Conservation (phyloP, 2,797 vertebrate species). For the Lacerta bilineata region DNA sequence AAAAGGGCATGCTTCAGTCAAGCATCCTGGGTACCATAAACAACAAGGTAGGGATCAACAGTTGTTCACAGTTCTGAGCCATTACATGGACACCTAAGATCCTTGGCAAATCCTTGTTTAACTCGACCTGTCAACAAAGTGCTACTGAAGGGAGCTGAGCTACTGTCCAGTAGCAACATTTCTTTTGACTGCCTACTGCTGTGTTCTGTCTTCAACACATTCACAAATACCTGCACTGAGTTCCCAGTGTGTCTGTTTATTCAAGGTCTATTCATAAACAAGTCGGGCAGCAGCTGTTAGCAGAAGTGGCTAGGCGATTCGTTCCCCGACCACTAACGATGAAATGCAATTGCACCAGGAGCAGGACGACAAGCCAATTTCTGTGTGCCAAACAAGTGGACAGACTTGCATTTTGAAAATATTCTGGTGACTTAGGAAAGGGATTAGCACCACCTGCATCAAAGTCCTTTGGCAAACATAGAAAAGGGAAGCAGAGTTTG, state of each 20-base stretch:
- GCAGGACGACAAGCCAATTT: not conserved
- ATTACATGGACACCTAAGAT: not conserved
- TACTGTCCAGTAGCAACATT: not conserved
- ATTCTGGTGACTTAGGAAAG: not conserved
- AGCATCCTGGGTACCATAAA: not conserved
- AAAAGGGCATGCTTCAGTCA: not conserved
- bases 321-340: not conserved
- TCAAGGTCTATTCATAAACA: conserved; percentile 5
- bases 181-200: not conserved
- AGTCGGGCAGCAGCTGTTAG: not conserved
- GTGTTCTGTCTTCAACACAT: not conserved
- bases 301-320: not conserved
- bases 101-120: not conserved
- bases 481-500: not conserved
- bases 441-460: not conserved
- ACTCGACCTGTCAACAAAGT: not conserved
- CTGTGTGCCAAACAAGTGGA: not conserved
- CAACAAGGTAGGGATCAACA: not conserved
- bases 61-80: not conserved
- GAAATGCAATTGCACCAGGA: not conserved
- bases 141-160: not conserved
- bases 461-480: not conserved
- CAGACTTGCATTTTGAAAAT: not conserved
- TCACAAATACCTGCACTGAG: not conserved
- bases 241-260: not conserved